Percentiles rank a stretch among this genome's conserved stretches.
phyloP scores from a whole-genome alignment of 2,113 vertebrate species.

The Etheostoma spectabile region DNA sequence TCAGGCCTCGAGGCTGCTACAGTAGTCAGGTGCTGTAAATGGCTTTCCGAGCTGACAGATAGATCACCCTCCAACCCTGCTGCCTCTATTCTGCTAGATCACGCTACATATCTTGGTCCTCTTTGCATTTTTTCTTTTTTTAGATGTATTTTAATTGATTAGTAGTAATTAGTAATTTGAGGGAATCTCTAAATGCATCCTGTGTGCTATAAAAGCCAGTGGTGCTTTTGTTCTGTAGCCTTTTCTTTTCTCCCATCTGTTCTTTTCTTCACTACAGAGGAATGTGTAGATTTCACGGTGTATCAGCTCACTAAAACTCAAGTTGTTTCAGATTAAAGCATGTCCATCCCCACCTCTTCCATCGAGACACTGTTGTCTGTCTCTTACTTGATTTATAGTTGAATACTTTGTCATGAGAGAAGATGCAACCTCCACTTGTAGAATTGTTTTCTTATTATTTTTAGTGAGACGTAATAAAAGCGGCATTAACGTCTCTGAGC shows the following conservation, averaged over 20 bases:
- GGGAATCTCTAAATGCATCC: slow-evolving; percentile 3
- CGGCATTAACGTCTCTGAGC: not conserved
- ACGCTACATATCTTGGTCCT: not conserved
- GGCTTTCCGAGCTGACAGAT: slow-evolving; percentile 66
- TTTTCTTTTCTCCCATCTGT: slow-evolving; percentile 16
- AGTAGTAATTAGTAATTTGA: too few species aligned
- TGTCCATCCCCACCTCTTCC: not conserved
- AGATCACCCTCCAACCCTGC: slow-evolving; percentile 6
- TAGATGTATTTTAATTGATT: not conserved
- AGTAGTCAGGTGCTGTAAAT: slow-evolving; percentile 74
- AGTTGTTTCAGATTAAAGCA: slow-evolving; percentile 32
- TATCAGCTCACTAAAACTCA: not conserved
- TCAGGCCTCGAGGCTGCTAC: slow-evolving; percentile 41
- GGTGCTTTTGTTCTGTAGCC: not conserved
- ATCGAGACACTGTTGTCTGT: not conserved
- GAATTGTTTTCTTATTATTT: not conserved
- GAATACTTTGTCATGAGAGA: not conserved
- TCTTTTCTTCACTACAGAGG: slow-evolving; percentile 13
- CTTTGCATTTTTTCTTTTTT: not conserved
- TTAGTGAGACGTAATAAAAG: slow-evolving; percentile 13
- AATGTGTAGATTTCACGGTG: slow-evolving; percentile 41
- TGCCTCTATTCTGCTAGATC: not conserved
- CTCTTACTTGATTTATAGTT: not conserved
- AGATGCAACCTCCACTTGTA: not conserved
- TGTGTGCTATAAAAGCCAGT: not conserved